Evolutionary conservation across 1,140 invertebrate genomes (phyloP), one percentile per base, ranked within the genome.

Genomic region (Ectropis grisescens): DNA sequence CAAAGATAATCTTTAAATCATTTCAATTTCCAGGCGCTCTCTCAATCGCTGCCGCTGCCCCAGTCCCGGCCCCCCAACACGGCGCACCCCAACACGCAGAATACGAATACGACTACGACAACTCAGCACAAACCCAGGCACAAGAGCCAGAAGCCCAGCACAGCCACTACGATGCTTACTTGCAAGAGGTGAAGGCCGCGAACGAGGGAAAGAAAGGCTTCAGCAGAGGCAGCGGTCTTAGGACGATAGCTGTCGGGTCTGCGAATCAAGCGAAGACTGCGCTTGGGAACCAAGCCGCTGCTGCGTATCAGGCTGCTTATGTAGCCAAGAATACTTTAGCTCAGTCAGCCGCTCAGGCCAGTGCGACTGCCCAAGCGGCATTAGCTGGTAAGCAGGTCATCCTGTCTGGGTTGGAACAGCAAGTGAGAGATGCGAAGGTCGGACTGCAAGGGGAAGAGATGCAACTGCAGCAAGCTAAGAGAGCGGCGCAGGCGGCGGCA

Each of bases 181-280:
- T 81, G 32, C 61, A 69, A 10, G 76, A 81, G 9, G 72, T 81
- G 0, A 40, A 76, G 24, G 52, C 68, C 2, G 76, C 72, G 1
- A 40, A 27, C 13, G 65, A 46, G 6, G 55, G 60, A 2, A 75
- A 80, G 37, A 76, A 80, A 39, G 71, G 76, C 16, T 81, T 48
- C 65, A 82, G 80, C 37, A 58, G 49, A 28, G 82, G 82, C 37
- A 75, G 69, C 38, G 82, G 82, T 12, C 52, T 83, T 2, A 69
- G 82, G 41, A 79, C 82, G 6, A 82, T 82, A 13, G 82, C 82
- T 13, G 69, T 79, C 2, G 90, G 89, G 1, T 91, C 90, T 0
- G 90, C 89, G 1, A 89, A 91, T 57, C 87, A 90, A 50, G 91
- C 91, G 1, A 85, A 88, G 40, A 88, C 84, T 30, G 87, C 88